Evolutionary conservation across 1,140 invertebrate species (phyloP).

Genomic region (Lepidurus packardi): DNA sequence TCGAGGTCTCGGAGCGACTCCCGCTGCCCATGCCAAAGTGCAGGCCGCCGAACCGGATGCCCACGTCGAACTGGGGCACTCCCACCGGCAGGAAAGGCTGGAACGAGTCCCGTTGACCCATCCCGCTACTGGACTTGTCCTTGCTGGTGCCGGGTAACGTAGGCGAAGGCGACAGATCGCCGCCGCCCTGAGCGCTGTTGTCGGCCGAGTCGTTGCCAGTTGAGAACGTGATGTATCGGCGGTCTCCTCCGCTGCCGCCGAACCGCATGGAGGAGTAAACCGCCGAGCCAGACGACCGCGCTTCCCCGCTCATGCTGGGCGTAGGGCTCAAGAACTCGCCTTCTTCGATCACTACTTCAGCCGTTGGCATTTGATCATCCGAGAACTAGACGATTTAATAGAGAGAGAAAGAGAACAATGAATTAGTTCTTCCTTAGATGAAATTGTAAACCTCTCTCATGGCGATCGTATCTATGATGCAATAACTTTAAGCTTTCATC

Average conservation of each 20-base stretch:
- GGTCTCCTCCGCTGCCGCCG: slow-evolving; percentile 19
- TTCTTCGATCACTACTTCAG: slow-evolving; percentile 34
- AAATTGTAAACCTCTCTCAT: background rate
- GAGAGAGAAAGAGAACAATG: background rate
- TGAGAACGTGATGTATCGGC: slow-evolving; percentile 11
- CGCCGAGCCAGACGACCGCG: background rate
- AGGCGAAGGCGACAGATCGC: slow-evolving; percentile 1
- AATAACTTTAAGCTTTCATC: too few species aligned
- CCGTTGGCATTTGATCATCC: slow-evolving; percentile 33
- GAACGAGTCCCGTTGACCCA: background rate
- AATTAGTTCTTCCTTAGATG: background rate
- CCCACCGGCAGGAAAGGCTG: slow-evolving; percentile 26
- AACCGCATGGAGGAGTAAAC: slow-evolving; percentile 5
- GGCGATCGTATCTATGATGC: too few species aligned
- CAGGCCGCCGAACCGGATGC: slow-evolving; percentile 31
- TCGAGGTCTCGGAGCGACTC: slow-evolving; percentile 28
- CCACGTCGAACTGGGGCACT: slow-evolving; percentile 32
- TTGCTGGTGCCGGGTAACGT: slow-evolving; percentile 3
- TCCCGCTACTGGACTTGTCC: background rate
- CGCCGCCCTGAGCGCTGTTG: slow-evolving; percentile 13
- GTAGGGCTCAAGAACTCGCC: slow-evolving; percentile 30
- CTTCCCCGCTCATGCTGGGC: slow-evolving; percentile 26
- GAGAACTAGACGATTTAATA: slow-evolving; percentile 25
- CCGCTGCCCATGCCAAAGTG: slow-evolving; percentile 14
- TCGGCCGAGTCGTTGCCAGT: slow-evolving; percentile 21